A percentile compares a stretch with the other conserved stretches of the same genome.
Evolutionary conservation across 2,888 invertebrate genomes (phyloP).

Genomic region (Drosophila imparisetae): DNA sequence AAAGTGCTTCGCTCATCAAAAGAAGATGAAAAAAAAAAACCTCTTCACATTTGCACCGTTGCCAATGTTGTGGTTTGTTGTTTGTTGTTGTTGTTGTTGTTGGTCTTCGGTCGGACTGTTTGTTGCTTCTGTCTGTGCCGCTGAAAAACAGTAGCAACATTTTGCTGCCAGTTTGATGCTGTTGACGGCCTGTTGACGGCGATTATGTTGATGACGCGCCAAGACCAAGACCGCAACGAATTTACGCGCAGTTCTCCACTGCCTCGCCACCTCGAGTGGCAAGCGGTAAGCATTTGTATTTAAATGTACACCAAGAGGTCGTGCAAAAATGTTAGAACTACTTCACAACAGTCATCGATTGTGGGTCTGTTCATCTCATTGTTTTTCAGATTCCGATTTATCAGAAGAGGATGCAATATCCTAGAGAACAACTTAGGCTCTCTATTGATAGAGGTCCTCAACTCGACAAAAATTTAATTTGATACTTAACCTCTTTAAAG

Average conservation of each 20-base stretch:
- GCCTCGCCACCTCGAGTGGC: conserved; percentile 56
- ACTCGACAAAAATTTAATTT: neutral
- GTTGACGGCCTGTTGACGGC: conserved; percentile 79
- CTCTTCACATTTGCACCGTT: conserved; percentile 65
- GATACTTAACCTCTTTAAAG: too few species aligned
- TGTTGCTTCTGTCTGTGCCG: conserved; percentile 37
- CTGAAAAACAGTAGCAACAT: conserved; percentile 77
- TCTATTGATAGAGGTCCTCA: neutral
- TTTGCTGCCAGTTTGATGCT: conserved; percentile 76
- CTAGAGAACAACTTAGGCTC: neutral
- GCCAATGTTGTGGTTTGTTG: conserved; percentile 56
- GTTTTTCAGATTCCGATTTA: neutral
- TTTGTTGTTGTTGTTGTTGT: conserved; percentile 36
- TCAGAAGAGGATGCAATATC: neutral
- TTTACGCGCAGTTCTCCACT: conserved; percentile 78
- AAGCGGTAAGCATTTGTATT: conserved; percentile 58
- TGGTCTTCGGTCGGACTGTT: conserved; percentile 29
- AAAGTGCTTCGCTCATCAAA: conserved; percentile 69
- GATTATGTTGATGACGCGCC: conserved; percentile 78
- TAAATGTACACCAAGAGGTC: conserved; percentile 38
- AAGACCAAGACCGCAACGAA: conserved; percentile 72
- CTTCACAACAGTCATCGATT: neutral
- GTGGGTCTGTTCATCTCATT: neutral
- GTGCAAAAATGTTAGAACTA: conserved; percentile 38
- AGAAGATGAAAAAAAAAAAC: conserved; percentile 48